Conservation (phyloP, 2,888 invertebrate species). For the Drosophila quinaria region DNA sequence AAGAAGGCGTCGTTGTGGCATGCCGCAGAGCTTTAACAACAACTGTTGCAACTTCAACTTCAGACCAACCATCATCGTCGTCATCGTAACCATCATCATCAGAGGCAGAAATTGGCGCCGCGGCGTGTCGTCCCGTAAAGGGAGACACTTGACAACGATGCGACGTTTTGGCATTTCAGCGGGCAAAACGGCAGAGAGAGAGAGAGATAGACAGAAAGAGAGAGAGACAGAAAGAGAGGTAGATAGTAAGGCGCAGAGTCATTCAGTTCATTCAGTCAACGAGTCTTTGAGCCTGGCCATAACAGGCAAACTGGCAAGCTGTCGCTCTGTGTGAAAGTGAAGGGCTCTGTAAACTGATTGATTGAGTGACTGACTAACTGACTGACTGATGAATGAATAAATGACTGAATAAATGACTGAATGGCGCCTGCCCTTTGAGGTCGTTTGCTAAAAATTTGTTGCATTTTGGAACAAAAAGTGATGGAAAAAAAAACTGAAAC, state of each 20-base stretch:
- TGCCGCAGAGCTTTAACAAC: slow-evolving; percentile 20
- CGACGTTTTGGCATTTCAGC: slow-evolving; percentile 63
- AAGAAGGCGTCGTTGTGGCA: slow-evolving; percentile 28
- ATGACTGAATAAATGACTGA: slow-evolving; percentile 17
- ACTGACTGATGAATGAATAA: slow-evolving; percentile 16
- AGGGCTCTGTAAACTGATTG: slow-evolving; percentile 53
- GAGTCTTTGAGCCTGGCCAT: slow-evolving; percentile 45
- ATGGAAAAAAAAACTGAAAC: slow-evolving; percentile 9
- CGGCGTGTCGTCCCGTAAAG: slow-evolving; percentile 57
- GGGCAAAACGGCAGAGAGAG: neutral
- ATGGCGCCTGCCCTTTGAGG: slow-evolving; percentile 16
- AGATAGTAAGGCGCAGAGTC: slow-evolving; percentile 26
- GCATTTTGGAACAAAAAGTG: slow-evolving; percentile 1
- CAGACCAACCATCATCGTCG: slow-evolving; percentile 26
- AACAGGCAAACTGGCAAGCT: slow-evolving; percentile 30
- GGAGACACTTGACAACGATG: slow-evolving; percentile 61
- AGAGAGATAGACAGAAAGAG: neutral
- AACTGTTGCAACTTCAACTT: slow-evolving; percentile 36
- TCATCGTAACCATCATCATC: slow-evolving; percentile 22
- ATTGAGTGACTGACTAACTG: slow-evolving; percentile 29
- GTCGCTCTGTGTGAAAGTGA: slow-evolving; percentile 65
- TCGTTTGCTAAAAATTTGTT: slow-evolving; percentile 11
- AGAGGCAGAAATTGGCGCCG: slow-evolving; percentile 44
- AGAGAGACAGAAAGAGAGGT: slow-evolving; percentile 8
- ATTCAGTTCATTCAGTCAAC: slow-evolving; percentile 43